Evolutionary conservation across 2,113 vertebrate species (phyloP).

Genomic region (Mus musculus): GRCm39 chr2:157783001-157783500

Average conservation of each 20-base stretch:
- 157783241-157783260: neutral
- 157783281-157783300: neutral
- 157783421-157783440: conserved; percentile 77
- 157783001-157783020: too few relatives aligned
- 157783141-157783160: neutral
- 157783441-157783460: conserved; percentile 49
- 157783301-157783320: conserved; percentile 54
- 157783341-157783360: conserved; percentile 84
- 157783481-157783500: conserved; percentile 39
- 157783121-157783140: neutral
- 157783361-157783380: conserved; percentile 85
- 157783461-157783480: conserved; percentile 20
- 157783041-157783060: neutral
- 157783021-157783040: neutral
- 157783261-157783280: neutral
- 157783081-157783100: too few relatives aligned
- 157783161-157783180: too few relatives aligned
- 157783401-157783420: conserved; percentile 83
- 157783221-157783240: too few relatives aligned
- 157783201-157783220: neutral
- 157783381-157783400: conserved; percentile 85
- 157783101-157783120: neutral
- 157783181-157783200: neutral
- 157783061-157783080: neutral
- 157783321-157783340: conserved; percentile 78